Evolutionary conservation across 2,888 invertebrate genomes (phyloP).

Genomic region (Idaea aversata): DNA sequence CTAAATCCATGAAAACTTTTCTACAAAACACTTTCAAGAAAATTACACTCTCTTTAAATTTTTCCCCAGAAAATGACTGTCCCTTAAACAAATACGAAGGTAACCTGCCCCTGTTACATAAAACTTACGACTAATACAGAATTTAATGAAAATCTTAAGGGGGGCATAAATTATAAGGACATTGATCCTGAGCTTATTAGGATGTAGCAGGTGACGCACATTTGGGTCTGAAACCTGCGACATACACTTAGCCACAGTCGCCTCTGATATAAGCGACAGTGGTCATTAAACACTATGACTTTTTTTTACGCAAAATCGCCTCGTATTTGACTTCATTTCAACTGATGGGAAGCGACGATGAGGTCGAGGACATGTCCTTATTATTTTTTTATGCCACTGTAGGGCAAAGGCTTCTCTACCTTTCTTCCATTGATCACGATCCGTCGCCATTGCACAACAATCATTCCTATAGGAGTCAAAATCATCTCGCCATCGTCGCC

Average conservation of each 20-base stretch:
- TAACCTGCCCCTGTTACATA: slow-evolving; percentile 1
- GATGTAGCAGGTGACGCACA: slow-evolving; percentile 22
- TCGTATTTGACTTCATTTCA: no score
- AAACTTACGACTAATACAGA: slow-evolving; percentile 5
- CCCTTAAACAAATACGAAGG: neutral
- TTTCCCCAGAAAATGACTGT: neutral
- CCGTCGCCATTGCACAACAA: no score
- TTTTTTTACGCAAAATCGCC: no score
- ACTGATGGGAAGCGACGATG: no score
- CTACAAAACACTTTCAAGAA: neutral
- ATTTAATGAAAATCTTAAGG: slow-evolving; percentile 45
- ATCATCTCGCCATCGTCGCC: no score
- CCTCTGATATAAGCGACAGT: no score
- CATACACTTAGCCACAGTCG: neutral
- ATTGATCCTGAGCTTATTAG: slow-evolving; percentile 47
- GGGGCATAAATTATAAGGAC: slow-evolving; percentile 38
- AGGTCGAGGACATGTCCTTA: no score
- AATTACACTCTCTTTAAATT: neutral
- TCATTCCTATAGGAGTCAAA: no score
- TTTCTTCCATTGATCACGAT: no score
- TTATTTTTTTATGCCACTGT: no score
- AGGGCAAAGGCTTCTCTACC: no score
- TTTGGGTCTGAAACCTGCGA: neutral
- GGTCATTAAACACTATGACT: no score
- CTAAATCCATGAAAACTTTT: neutral